A percentile compares a stretch with the other conserved stretches of the same genome.
Conservation (phyloP, 2,797 vertebrate species). For the Arremon aurantiirostris region DNA sequence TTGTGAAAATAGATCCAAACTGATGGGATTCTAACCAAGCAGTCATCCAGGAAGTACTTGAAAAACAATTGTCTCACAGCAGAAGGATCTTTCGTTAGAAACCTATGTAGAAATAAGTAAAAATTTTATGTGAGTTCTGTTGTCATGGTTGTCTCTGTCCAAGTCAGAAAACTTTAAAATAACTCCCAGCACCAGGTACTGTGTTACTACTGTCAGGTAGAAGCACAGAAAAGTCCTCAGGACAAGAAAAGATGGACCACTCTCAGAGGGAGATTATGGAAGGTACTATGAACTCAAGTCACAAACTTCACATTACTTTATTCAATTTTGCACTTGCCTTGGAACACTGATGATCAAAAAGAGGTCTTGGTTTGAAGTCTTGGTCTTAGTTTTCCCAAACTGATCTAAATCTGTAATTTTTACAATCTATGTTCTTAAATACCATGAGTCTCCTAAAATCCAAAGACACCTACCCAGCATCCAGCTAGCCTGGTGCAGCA, state of each 20-base stretch:
- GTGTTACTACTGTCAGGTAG: neutral
- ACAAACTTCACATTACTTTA: neutral
- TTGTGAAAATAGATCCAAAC: neutral
- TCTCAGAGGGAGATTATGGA: neutral
- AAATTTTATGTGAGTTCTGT: neutral
- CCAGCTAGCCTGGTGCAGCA: neutral
- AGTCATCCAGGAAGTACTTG: neutral
- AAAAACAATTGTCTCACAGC: neutral
- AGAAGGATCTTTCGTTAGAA: neutral
- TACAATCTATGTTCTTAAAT: neutral
- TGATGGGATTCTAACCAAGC: neutral
- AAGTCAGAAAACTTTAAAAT: neutral
- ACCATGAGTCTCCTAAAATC: neutral
- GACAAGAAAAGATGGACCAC: neutral
- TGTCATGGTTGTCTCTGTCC: neutral
- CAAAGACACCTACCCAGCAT: neutral
- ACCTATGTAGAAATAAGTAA: neutral
- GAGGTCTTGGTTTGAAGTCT: neutral
- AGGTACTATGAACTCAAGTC: neutral
- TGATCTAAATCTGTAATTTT: neutral
- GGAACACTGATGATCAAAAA: neutral
- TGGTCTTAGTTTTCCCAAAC: neutral
- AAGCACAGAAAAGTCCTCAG: neutral
- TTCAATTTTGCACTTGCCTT: neutral
- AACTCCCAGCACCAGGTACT: neutral